phyloP scores from a whole-genome alignment of 2,113 vertebrate genomes.

The Cyrtonyx montezumae region DNA sequence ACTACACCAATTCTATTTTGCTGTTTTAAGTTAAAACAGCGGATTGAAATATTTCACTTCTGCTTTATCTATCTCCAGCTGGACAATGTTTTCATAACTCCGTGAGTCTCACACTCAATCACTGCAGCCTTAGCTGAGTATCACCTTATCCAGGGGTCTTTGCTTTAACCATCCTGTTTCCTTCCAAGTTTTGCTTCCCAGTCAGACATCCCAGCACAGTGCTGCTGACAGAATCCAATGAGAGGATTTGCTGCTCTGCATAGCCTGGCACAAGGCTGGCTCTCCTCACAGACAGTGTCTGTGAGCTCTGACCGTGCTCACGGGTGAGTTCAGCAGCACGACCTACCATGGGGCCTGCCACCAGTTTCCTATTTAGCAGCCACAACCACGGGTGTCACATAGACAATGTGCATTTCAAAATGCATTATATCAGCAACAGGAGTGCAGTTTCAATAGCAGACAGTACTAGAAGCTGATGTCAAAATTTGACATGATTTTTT shows the following conservation, averaged over 20 bases:
- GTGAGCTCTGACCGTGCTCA: not conserved
- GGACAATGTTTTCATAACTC: not conserved
- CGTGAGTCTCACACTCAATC: not conserved
- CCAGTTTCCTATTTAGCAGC: not conserved
- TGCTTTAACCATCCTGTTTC: not conserved
- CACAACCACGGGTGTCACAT: not conserved
- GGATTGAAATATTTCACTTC: not conserved
- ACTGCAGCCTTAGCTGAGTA: not conserved
- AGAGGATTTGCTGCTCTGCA: not conserved
- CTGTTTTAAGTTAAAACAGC: not conserved
- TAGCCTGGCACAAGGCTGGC: not conserved
- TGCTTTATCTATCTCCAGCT: not conserved
- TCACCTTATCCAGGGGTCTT: not conserved
- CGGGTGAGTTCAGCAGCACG: not conserved
- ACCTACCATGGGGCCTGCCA: not conserved
- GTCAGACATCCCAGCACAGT: not conserved
- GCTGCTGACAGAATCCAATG: not conserved
- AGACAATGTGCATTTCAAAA: not conserved
- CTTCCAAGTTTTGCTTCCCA: not conserved
- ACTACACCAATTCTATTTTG: not conserved
- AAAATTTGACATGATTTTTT: not conserved
- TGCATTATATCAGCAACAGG: not conserved
- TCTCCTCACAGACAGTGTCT: rapidly evolving
- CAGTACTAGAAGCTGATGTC: not conserved
- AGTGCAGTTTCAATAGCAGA: not conserved